Evolutionary conservation across 2,888 invertebrate genomes (phyloP).

Genomic region (Atethmia centrago): DNA sequence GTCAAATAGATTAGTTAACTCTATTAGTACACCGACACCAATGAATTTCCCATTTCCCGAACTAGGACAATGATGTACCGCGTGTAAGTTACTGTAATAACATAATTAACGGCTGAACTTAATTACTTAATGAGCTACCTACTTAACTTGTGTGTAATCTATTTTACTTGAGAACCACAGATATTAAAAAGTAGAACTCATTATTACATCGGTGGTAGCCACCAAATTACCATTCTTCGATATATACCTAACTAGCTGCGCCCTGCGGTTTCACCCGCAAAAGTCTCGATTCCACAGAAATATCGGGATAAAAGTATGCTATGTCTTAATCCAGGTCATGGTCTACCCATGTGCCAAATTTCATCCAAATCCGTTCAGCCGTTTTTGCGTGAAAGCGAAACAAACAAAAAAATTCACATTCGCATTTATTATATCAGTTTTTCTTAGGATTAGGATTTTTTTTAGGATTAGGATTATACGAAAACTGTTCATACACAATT

Average conservation of each 20-base stretch:
- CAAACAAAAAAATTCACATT: too few relatives aligned
- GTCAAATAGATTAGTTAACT: background rate
- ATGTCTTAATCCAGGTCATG: too few relatives aligned
- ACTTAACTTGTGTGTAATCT: constrained; percentile 9
- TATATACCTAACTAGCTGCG: background rate
- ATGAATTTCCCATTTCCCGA: constrained; percentile 26
- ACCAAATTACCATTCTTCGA: background rate
- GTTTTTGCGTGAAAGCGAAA: too few relatives aligned
- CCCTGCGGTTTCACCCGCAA: too few relatives aligned
- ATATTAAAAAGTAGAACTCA: background rate
- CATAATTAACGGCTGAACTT: constrained; percentile 38
- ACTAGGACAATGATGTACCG: constrained; percentile 14
- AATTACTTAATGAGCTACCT: constrained; percentile 45
- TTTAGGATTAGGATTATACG: too few relatives aligned
- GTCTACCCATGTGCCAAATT: too few relatives aligned
- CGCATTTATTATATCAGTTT: too few relatives aligned
- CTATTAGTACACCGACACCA: background rate
- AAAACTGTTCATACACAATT: background rate
- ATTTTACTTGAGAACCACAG: background rate
- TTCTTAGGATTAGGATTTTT: too few relatives aligned
- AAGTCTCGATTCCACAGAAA: too few relatives aligned
- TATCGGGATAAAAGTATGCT: too few relatives aligned
- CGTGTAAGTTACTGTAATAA: constrained; percentile 9
- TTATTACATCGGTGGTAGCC: background rate
- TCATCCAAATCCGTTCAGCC: too few relatives aligned